Percentiles rank a stretch among this genome's conserved stretches.
These are phyloP conservation scores for Spodoptera littoralis DNA, from an alignment of 2,888 invertebrate species.

Conservation along the genomic window DNA sequence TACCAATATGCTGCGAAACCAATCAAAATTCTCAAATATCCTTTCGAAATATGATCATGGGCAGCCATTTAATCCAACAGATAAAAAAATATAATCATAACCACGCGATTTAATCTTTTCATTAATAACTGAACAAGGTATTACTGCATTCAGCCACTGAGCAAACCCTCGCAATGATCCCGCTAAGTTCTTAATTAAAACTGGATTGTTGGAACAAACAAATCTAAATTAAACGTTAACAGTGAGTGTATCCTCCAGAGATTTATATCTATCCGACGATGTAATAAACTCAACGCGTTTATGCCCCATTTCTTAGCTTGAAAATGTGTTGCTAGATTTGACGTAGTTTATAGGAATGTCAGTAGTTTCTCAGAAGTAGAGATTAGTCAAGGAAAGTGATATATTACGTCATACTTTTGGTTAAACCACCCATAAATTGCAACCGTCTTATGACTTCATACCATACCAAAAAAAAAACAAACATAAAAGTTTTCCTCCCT, in stretches of 20 bases:
- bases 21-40: no score
- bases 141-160: slow-evolving; percentile 17
- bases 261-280: slow-evolving; percentile 30
- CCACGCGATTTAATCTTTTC: slow-evolving; percentile 7
- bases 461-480: no score
- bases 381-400: no score
- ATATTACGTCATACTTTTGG: no score
- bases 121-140: slow-evolving; percentile 14
- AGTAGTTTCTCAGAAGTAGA: no score
- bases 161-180: slow-evolving; percentile 18
- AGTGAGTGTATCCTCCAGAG: slow-evolving; percentile 25
- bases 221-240: slow-evolving; percentile 49
- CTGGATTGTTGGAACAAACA: slow-evolving; percentile 35
- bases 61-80: not conserved
- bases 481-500: no score
- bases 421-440: no score
- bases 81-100: slow-evolving; percentile 12
- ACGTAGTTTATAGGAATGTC: not conserved
- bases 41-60: no score
- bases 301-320: slow-evolving; percentile 24
- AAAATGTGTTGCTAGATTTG: slow-evolving; percentile 1
- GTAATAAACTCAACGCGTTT: slow-evolving; percentile 42
- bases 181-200: slow-evolving; percentile 45
- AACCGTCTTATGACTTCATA: no score
- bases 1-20: no score